A percentile compares a stretch with the other conserved stretches of the same genome.
These are phyloP conservation scores for Buathra laborator DNA, from an alignment of 2,888 invertebrate species.

Conservation along the genomic window DNA sequence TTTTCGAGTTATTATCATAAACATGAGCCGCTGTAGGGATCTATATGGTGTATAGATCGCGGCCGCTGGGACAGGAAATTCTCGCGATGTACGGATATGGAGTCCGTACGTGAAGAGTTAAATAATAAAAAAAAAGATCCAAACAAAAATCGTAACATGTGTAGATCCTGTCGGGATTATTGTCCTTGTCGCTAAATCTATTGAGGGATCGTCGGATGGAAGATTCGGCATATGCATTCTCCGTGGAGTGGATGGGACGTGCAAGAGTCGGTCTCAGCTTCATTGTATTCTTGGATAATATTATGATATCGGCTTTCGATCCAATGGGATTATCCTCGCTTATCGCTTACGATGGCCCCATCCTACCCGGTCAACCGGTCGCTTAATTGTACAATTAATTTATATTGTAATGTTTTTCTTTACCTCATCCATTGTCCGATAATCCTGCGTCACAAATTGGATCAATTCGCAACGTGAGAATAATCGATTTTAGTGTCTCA, in stretches of 20 bases:
- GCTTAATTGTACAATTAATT: conserved; percentile 33
- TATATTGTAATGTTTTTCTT: neutral
- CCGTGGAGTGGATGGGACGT: conserved; percentile 91
- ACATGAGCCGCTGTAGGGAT: too few species aligned
- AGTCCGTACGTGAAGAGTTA: too few species aligned
- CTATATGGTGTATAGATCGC: too few species aligned
- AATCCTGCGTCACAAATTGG: conserved; percentile 70
- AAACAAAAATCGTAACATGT: conserved; percentile 48
- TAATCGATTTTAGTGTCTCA: conserved; percentile 12
- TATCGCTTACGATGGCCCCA: conserved; percentile 74
- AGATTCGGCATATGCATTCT: conserved; percentile 89
- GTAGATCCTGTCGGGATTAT: conserved; percentile 91
- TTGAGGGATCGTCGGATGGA: conserved; percentile 92
- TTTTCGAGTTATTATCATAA: too few species aligned
- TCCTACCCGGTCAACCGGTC: conserved; percentile 32
- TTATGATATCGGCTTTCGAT: conserved; percentile 92
- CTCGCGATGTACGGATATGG: too few species aligned
- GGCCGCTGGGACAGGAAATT: too few species aligned
- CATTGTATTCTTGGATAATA: conserved; percentile 90
- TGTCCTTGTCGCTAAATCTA: conserved; percentile 91
- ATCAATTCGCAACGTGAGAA: conserved; percentile 66
- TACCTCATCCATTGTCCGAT: neutral
- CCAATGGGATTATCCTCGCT: conserved; percentile 88
- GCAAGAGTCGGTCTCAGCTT: conserved; percentile 90
- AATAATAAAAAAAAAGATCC: conserved; percentile 14